A percentile compares a stretch with the other conserved stretches of the same genome.
phyloP scores from a whole-genome alignment of 2,797 vertebrate genomes.

The Hapalemur alaotrensis region DNA sequence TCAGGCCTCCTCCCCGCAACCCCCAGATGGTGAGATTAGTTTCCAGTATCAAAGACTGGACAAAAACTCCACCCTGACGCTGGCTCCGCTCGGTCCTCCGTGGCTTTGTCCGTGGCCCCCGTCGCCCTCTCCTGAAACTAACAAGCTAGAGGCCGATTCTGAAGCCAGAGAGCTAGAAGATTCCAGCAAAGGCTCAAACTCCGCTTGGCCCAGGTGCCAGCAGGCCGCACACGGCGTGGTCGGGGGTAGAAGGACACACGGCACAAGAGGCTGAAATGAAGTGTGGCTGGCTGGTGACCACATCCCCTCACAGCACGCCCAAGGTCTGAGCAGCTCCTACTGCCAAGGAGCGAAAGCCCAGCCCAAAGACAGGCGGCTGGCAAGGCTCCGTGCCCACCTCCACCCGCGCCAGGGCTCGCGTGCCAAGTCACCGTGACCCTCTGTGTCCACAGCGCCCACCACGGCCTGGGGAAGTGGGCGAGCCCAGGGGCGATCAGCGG shows the following conservation, averaged over 20 bases:
- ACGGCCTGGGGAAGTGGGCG: not conserved
- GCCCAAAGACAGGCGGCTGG: not conserved
- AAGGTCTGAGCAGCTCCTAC: fast-evolving
- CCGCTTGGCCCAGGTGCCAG: fast-evolving
- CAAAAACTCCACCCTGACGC: not conserved
- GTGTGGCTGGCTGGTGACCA: not conserved
- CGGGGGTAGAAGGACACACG: fast-evolving
- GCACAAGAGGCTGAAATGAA: fast-evolving
- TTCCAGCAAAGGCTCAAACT: not conserved
- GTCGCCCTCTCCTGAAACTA: not conserved
- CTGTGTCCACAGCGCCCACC: not conserved
- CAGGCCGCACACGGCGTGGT: fast-evolving
- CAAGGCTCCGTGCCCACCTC: not conserved
- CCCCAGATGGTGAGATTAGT: not conserved
- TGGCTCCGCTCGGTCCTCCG: fast-evolving
- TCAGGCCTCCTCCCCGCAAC: not conserved
- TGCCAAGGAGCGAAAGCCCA: fast-evolving
- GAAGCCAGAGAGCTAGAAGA: not conserved
- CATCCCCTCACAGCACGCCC: fast-evolving
- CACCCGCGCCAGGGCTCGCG: fast-evolving
- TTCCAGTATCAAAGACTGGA: not conserved
- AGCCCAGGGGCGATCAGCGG: fast-evolving
- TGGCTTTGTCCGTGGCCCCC: fast-evolving
- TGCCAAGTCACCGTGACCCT: fast-evolving
- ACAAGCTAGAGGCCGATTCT: not conserved